phyloP scores from a whole-genome alignment of 2,797 vertebrate species.

The Artibeus lituratus region DNA sequence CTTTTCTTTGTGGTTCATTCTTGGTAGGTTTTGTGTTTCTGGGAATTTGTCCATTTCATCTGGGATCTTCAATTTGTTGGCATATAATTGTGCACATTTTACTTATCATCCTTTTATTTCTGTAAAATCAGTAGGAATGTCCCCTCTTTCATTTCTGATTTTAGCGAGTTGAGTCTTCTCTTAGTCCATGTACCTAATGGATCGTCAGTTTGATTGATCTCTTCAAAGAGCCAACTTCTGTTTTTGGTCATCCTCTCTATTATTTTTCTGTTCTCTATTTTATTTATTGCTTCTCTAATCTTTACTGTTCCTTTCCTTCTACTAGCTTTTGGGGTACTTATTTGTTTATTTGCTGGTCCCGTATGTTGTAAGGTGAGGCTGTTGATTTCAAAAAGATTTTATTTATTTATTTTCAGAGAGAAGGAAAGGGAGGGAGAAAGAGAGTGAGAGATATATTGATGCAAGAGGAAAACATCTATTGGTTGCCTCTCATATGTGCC shows the following conservation, averaged over 20 bases:
- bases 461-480: background rate
- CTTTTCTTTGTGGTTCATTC: background rate
- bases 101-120: background rate
- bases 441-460: background rate
- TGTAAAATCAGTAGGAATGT: background rate
- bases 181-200: background rate
- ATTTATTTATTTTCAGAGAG: background rate
- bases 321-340: background rate
- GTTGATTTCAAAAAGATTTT: background rate
- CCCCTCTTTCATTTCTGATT: background rate
- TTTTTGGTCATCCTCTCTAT: background rate
- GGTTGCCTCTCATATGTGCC: background rate
- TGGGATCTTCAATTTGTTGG: background rate
- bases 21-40: background rate
- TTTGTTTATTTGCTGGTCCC: background rate
- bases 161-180: background rate
- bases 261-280: background rate
- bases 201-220: background rate
- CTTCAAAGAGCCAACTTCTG: background rate
- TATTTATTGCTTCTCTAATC: background rate
- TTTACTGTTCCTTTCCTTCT: background rate
- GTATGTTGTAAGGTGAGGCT: background rate
- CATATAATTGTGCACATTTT: background rate
- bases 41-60: background rate
- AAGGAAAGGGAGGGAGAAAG: background rate